Evolutionary conservation across 1,140 invertebrate genomes (phyloP).

Genomic region (Drosophila hydei): DNA sequence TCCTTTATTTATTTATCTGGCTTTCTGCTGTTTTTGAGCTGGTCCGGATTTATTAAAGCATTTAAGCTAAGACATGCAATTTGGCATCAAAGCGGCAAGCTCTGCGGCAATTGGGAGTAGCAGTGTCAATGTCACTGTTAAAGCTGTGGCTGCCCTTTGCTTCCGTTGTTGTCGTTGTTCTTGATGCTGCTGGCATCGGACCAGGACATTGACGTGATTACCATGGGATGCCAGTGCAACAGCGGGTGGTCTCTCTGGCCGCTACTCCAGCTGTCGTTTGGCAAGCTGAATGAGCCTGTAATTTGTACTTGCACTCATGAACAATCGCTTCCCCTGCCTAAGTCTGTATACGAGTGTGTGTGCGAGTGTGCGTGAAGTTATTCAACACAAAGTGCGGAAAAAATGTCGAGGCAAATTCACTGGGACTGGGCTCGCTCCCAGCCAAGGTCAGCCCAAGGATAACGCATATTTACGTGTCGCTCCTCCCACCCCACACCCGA

Average conservation of each 20-base stretch:
- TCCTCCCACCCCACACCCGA: constrained; percentile 41
- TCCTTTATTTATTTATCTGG: background rate
- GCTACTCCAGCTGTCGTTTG: constrained; percentile 32
- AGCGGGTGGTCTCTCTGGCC: constrained; percentile 47
- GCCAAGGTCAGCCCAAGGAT: constrained; percentile 77
- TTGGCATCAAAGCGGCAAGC: constrained; percentile 58
- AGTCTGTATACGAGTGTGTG: constrained; percentile 5
- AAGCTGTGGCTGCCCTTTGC: constrained; percentile 54
- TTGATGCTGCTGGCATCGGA: constrained; percentile 12
- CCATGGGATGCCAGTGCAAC: constrained; percentile 67
- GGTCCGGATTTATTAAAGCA: constrained; percentile 73
- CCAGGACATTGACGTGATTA: constrained; percentile 65
- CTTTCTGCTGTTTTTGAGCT: constrained; percentile 13
- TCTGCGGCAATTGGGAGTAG: constrained; percentile 50
- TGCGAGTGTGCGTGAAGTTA: constrained; percentile 72
- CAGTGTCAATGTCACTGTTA: constrained; percentile 71
- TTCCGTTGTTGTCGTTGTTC: constrained; percentile 30
- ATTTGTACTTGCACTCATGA: constrained; percentile 81
- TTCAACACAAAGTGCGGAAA: constrained; percentile 62
- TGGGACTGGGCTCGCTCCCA: constrained; percentile 22
- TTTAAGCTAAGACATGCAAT: constrained; percentile 76
- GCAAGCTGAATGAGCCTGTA: constrained; percentile 67
- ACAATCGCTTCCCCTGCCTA: constrained; percentile 33
- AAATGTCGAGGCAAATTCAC: constrained; percentile 48
- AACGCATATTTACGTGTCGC: constrained; percentile 72